Base-by-base conservation (phyloP, 2,888 invertebrate genomes). In the Dromius quadrimaculatus region DNA sequence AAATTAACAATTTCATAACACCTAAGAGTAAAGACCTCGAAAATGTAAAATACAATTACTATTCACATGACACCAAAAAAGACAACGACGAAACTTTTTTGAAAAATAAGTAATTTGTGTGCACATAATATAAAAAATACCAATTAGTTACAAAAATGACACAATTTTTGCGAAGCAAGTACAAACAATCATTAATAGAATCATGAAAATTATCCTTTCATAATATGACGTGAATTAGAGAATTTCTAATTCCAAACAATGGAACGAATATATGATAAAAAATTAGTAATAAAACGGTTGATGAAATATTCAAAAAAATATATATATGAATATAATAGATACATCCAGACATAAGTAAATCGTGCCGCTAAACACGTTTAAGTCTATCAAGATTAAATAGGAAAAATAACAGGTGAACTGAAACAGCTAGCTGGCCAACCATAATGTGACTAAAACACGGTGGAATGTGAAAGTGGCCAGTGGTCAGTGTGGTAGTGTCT, bases 381-480 rank as follows among this genome's bases (percentile, higher is more conserved):
- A 45, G 20, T n/a, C 20, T 9, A 45, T 45, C 20, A 45, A 45
- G 45, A 13, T 28, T 23, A 9, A 11, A 54, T 54, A 11, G 54
- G n/a, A 54, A 8, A 15, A 28, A 54, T 13, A 54, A 54, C 54
- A 54, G 54, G 54, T 54, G 32, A 23, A 28, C 17, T 54, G 28
- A 54, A 54, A 54, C 54, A n/a, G 50, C 22, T 22, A 23, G 47
- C 47, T 15, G 47, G 47, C 22, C 47, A 47, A 47, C 47, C 17
- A 43, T 22, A 15, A 41, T 9, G 20, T 38, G 38, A 63, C 62
- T 62, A 20, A 36, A 62, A 28, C 28, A 15, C 63, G 28, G 15
- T 19, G 64, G 64, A 65, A 65, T 65, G 64, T 65, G 64, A 65
- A 65, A 65, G 64, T 65, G 34, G 45, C 20, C 20, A 43, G 43